These are phyloP conservation scores for Gymnoscopelus microlampas DNA, from an alignment of 2,797 vertebrate species.

Conservation along the genomic window DNA sequence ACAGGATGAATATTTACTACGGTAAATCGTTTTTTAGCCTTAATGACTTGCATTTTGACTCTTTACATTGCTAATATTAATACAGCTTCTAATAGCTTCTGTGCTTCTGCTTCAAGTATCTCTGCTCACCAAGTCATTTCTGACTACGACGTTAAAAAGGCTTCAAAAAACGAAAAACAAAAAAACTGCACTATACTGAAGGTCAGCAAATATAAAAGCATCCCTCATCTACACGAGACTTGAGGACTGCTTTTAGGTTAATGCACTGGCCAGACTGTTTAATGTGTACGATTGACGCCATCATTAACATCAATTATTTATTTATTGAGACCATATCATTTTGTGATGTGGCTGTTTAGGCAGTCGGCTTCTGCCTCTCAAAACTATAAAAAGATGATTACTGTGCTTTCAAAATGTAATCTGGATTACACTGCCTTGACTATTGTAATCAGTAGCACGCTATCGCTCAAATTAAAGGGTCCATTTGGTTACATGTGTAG, in stretches of 20 bases:
- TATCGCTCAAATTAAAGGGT: too few relatives aligned
- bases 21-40: constrained; percentile 48
- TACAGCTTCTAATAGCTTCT: too few relatives aligned
- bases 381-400: too few relatives aligned
- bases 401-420: neutral
- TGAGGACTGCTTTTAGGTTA: constrained; percentile 48
- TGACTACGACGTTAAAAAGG: too few relatives aligned
- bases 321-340: constrained; percentile 7
- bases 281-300: constrained; percentile 37
- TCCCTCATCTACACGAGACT: constrained; percentile 39
- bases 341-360: too few relatives aligned
- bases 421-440: neutral
- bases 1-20: too few relatives aligned
- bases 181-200: constrained; percentile 41
- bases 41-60: constrained; percentile 24
- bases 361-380: too few relatives aligned
- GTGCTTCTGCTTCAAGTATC: too few relatives aligned
- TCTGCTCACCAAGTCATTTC: too few relatives aligned
- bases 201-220: constrained; percentile 55
- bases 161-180: too few relatives aligned
- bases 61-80: neutral
- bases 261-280: constrained; percentile 47
- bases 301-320: constrained; percentile 45
- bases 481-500: too few relatives aligned
- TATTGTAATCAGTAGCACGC: neutral